Evolutionary conservation across 2,797 vertebrate genomes (phyloP), one percentile per base, ranked within the genome.

Genomic region (Botia almorhae): DNA sequence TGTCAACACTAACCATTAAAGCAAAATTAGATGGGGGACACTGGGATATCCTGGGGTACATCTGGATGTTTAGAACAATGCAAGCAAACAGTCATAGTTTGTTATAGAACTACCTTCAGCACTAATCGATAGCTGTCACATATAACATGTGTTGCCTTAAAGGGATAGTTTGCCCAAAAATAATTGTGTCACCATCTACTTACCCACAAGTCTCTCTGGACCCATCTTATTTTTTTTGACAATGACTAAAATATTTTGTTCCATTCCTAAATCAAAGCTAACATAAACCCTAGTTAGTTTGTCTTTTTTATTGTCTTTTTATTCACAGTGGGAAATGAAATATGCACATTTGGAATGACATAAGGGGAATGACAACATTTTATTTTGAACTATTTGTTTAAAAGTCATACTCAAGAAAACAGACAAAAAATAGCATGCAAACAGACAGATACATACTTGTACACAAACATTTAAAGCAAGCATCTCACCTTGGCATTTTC

Each of bases 401-500:
- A 29, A 23, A 55, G 26, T 6, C 10, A 53, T 19, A 6, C 56
- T 29, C 6, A 14, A 2, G 2, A 26, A 51, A 1, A 0, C 12
- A 8, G 10, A 84, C 60, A 81, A 69, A 53, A 55, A 71, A 48
- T 74, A 1, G 77, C 46, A 73, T 5, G 77, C 61, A 53, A 12
- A 69, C 14, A 74, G 8, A 50, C 23, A 71, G 17, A 61, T 4
- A 56, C 16, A 58, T 46, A 50, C 50, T n/a, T 55, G 61, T 19
- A 60, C 36, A 46, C 10, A 33, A 3, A 33, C 33, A 33, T 33
- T 11, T 10, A 51, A 50, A 2, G 23, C 0, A n/a, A 65, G 53
- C n/a, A 56, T 60, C 91, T 92, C 87, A 98, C 97, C 96, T 91
- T 98, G 96, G 83, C 97, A 98, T 83, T 97, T 97, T 4, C 97